A percentile compares a stretch with the other conserved stretches of the same genome.
Conservation (phyloP, 35 echinoderm and acorn worm genomes). For the Chiridota heheva region DNA sequence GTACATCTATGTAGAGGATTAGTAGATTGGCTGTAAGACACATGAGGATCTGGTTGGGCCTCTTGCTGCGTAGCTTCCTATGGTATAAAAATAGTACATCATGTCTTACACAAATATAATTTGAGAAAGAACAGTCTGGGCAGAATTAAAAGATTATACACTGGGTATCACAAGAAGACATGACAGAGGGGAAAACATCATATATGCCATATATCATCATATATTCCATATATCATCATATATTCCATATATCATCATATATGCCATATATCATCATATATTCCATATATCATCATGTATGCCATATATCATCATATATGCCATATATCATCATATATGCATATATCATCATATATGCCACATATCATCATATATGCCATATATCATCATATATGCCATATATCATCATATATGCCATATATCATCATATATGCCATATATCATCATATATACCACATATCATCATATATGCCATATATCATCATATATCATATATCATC, state of each 20-base stretch:
- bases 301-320: neutral
- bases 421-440: neutral
- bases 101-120: neutral
- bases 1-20: constrained; percentile 14
- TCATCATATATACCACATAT: neutral
- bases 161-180: neutral
- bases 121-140: neutral
- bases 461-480: too few relatives aligned
- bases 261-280: neutral
- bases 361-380: neutral
- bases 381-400: neutral
- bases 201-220: neutral
- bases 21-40: neutral
- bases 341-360: neutral
- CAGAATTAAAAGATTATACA: neutral
- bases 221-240: neutral
- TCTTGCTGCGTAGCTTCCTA: constrained; percentile 21
- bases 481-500: neutral
- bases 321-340: neutral
- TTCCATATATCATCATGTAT: neutral
- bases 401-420: neutral
- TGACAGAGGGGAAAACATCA: neutral
- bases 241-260: neutral
- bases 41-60: constrained; percentile 20
- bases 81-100: neutral